A percentile compares a stretch with the other conserved stretches of the same genome.
phyloP scores from a whole-genome alignment of 2,113 vertebrate species.

The Lethenteron reissneri region DNA sequence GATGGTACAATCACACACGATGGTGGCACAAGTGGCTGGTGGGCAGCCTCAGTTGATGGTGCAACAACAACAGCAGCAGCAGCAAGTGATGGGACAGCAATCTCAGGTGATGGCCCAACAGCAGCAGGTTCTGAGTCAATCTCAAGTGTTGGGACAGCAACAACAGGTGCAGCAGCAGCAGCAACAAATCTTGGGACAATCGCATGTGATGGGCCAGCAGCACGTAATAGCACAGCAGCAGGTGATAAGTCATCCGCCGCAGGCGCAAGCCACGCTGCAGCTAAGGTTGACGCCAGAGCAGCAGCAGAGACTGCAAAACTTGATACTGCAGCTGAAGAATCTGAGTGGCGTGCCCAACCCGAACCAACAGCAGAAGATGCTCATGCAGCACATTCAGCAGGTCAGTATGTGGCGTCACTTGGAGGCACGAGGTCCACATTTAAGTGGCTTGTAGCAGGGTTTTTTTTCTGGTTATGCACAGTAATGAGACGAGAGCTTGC shows the following conservation, averaged over 20 bases:
- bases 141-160: no score
- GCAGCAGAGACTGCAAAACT: conserved; percentile 44
- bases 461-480: background rate
- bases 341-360: conserved; percentile 32
- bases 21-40: no score
- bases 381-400: conserved; percentile 64
- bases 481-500: background rate
- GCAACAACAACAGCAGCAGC: conserved; percentile 13
- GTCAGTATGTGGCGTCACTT: conserved; percentile 17
- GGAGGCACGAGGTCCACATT: no score
- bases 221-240: no score
- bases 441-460: no score
- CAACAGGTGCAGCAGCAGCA: no score
- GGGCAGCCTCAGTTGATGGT: no score
- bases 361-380: conserved; percentile 40
- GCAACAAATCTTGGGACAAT: no score
- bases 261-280: conserved; percentile 18
- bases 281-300: conserved; percentile 35
- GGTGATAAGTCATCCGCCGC: conserved; percentile 10
- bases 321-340: conserved; percentile 39
- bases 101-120: no score
- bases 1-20: no score
- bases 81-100: conserved; percentile 10
- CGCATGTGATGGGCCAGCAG: no score
- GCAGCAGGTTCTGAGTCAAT: no score